These are phyloP conservation scores for Tenebrio molitor DNA, from an alignment of 1,140 invertebrate species.

Conservation along the genomic window DNA sequence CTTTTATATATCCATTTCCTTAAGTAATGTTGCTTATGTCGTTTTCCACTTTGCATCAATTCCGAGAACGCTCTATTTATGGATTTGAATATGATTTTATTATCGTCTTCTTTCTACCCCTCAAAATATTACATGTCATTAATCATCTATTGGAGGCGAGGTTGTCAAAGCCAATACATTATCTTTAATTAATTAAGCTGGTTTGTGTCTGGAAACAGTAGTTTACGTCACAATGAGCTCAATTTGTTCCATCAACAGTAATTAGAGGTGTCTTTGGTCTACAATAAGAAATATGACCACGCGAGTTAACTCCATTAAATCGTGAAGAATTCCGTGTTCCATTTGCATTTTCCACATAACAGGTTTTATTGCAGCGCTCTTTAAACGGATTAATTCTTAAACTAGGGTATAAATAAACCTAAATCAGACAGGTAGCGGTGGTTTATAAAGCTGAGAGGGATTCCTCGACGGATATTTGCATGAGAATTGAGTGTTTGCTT, in stretches of 20 bases:
- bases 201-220: too few relatives aligned
- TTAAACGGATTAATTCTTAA: constrained; percentile 33
- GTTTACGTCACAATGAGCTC: too few relatives aligned
- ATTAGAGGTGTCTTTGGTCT: not conserved
- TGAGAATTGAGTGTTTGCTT: constrained; percentile 45
- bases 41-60: constrained; percentile 52
- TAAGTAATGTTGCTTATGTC: constrained; percentile 51
- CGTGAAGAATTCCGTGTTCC: constrained; percentile 11
- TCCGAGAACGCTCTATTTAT: constrained; percentile 43
- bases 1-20: constrained; percentile 51
- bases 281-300: constrained; percentile 5
- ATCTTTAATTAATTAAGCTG: constrained; percentile 21
- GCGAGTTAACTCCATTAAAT: constrained; percentile 9
- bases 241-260: not conserved
- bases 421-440: constrained; percentile 37
- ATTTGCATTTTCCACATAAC: constrained; percentile 20
- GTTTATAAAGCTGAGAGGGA: constrained; percentile 30
- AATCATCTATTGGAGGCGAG: constrained; percentile 9
- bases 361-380: constrained; percentile 15
- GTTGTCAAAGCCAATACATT: constrained; percentile 26
- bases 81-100: constrained; percentile 43
- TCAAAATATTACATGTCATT: constrained; percentile 13
- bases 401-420: constrained; percentile 13
- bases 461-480: constrained; percentile 39
- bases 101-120: not conserved